Evolutionary conservation across 1,140 invertebrate species (phyloP), one percentile per base, ranked within the genome.

Genomic region (Varroa destructor): DNA sequence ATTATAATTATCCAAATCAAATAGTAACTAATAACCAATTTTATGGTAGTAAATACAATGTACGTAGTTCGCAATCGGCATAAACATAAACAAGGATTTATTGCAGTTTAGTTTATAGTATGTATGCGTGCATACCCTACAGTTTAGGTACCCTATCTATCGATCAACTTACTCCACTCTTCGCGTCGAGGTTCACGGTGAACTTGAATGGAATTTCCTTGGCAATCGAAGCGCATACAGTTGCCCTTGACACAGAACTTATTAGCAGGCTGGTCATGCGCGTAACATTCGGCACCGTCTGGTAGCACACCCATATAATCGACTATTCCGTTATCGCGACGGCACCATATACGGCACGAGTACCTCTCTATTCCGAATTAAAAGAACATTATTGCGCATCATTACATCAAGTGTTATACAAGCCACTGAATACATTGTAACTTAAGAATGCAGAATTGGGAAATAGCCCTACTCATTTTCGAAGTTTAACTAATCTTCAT

Each of bases 291-390:
- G 2, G 61, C 40, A 4, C 61, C 37, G 12, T 67, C 61, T 46
- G 61, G 61, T 8, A 67, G 40, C 12, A 67, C 40, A 1, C 61
- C 61, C 61, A 67, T 67, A 40, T 67, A 46, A 8, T 43, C 61
- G 3, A 37, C 12, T 40, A 67, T 36, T 12, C 61, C 61, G 5
- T 67, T 40, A 8, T 67, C 61, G 12, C 61, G 10, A 14, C 46
- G 40, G 36, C 61, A 67, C 61, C 61, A 67, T 14, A 67, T 67
- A 5, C 61, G 61, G 46, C 61, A 67, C 3, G 61, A 67, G 61
- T 43, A 67, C 40, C 61, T 12, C 46, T 67, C 61, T 67, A 37
- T 5, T 8, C 46, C 46, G 40, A 40, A 67, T 14, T 6, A 58
- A 40, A 67, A 67, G 40, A 67, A 12, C 12, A 37, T n/a, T 67